Conservation (phyloP, 2,113 vertebrate genomes). For the Lanius ludovicianus region DNA sequence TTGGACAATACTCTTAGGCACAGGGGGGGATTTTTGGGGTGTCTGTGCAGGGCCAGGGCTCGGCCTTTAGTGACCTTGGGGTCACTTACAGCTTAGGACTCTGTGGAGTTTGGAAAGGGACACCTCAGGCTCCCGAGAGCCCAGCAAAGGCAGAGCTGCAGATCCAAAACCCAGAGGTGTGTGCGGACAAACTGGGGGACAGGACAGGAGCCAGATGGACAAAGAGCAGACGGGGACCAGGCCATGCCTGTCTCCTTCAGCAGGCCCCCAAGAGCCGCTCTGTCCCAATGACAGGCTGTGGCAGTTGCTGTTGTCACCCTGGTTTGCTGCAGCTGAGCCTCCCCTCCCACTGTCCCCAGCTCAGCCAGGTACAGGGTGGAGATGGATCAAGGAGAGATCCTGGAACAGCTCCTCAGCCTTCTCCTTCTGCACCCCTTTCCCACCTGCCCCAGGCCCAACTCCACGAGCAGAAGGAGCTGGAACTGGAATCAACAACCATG, state of each 20-base stretch:
- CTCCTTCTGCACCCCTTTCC: not conserved
- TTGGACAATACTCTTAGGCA: rapidly evolving
- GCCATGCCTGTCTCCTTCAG: not conserved
- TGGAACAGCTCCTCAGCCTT: not conserved
- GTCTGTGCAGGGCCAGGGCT: not conserved
- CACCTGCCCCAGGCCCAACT: not conserved
- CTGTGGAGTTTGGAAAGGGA: not conserved
- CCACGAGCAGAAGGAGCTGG: not conserved
- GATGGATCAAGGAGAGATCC: not conserved
- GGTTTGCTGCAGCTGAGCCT: not conserved
- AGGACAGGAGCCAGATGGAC: not conserved
- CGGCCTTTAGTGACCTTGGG: not conserved
- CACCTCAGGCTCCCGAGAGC: not conserved
- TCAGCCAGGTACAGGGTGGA: not conserved
- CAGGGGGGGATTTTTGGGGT: not conserved
- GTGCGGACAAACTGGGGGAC: not conserved
- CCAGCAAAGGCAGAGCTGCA: not conserved
- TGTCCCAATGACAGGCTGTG: not conserved
- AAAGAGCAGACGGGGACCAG: not conserved
- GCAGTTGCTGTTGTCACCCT: not conserved
- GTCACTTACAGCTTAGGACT: not conserved
- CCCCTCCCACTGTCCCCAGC: not conserved
- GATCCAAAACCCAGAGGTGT: not conserved
- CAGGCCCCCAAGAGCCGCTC: not conserved
- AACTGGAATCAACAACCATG: not conserved